These are phyloP conservation scores for Plebejus argus DNA, from an alignment of 2,888 invertebrate genomes.

Conservation along the genomic window DNA sequence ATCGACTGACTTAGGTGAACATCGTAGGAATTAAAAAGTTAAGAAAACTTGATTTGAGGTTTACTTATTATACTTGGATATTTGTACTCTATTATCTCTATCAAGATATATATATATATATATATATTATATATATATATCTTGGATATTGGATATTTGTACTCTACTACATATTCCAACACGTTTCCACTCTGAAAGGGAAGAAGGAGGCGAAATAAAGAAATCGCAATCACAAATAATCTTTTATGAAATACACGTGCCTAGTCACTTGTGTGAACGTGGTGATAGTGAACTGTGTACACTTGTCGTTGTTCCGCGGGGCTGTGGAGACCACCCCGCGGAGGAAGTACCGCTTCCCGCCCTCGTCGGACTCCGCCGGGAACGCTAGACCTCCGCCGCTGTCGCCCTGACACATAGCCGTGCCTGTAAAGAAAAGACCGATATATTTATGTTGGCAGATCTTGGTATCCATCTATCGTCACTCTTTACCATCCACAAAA, in stretches of 20 bases:
- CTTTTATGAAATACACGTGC: not conserved
- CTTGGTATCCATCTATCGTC: not conserved
- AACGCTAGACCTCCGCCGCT: conserved; percentile 68
- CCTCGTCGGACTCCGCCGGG: conserved; percentile 49
- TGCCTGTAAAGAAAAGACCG: conserved; percentile 48
- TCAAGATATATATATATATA: too few relatives aligned
- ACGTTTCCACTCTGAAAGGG: not conserved
- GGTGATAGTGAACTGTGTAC: not conserved
- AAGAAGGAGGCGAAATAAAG: not conserved
- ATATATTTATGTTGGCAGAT: not conserved
- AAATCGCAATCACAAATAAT: not conserved
- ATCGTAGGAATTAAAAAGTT: too few relatives aligned
- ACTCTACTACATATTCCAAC: too few relatives aligned
- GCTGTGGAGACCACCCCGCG: conserved; percentile 64
- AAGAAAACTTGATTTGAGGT: too few relatives aligned
- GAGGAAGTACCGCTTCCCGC: conserved; percentile 56
- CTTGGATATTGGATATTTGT: too few relatives aligned
- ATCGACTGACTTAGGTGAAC: too few relatives aligned
- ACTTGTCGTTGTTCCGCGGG: conserved; percentile 50
- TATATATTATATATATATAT: too few relatives aligned
- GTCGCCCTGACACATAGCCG: conserved; percentile 65
- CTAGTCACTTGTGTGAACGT: conserved; percentile 16
- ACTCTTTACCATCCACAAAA: too few relatives aligned
- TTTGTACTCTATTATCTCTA: too few relatives aligned
- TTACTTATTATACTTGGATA: too few relatives aligned